Percentiles rank a stretch among this genome's conserved stretches.
These are phyloP conservation scores for Sander vitreus DNA, from an alignment of 2,113 vertebrate genomes.

Conservation along the genomic window DNA sequence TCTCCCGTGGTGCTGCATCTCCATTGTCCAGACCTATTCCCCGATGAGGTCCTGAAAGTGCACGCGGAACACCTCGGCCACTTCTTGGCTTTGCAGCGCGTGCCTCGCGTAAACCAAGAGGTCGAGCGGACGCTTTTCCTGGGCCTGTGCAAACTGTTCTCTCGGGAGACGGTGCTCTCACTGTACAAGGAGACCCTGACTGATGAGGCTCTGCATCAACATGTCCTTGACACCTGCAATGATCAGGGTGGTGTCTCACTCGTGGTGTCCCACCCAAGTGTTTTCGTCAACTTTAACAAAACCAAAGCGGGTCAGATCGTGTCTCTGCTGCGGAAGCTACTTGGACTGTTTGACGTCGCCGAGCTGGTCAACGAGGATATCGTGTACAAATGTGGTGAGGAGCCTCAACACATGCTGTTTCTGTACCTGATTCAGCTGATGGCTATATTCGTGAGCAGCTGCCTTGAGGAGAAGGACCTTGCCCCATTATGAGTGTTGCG, in stretches of 20 bases:
- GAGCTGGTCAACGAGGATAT: neutral
- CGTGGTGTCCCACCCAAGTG: too few relatives aligned
- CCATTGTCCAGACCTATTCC: neutral
- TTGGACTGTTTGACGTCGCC: neutral
- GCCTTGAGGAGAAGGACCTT: neutral
- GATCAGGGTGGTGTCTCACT: neutral
- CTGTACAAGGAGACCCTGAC: neutral
- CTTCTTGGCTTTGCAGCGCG: neutral
- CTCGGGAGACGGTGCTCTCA: neutral
- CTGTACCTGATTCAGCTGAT: neutral
- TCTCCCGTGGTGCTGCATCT: constrained; percentile 32
- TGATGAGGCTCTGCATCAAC: neutral
- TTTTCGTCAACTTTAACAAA: neutral
- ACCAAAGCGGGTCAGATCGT: neutral
- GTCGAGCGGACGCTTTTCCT: neutral
- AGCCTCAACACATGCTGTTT: neutral
- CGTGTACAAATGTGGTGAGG: fast-evolving
- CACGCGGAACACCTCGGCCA: constrained; percentile 6
- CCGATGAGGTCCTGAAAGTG: neutral
- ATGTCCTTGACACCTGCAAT: too few relatives aligned
- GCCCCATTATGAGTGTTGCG: neutral
- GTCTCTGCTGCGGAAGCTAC: neutral
- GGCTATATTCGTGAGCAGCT: neutral
- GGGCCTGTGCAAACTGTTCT: neutral
- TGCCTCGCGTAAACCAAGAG: neutral